Evolutionary conservation across 1,140 invertebrate species (phyloP), one percentile per base, ranked within the genome.

Genomic region (Atopsyche davidsoni): DNA sequence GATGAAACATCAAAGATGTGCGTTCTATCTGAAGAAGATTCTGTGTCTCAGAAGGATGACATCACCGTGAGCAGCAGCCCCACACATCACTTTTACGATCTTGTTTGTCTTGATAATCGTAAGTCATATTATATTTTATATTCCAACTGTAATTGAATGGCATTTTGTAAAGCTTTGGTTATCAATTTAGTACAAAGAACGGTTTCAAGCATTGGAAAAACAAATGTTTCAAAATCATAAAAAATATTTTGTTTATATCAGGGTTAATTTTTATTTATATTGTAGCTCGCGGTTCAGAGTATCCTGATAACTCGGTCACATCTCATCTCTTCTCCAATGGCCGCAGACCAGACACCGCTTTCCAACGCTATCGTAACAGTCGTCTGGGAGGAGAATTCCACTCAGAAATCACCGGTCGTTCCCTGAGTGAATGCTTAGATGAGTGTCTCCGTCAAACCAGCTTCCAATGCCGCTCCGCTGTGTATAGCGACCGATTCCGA

Each of bases 1-100:
- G 88, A 93, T 60, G 86, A 89, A 51, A 83, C 87, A 71, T 87
- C 85, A 1, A 79, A 82, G 53, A 81, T 86, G 46, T 94, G 91
- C 55, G 83, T 88, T 3, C 76, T 93, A 6, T 91, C 87, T 1
- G 89, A 92, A 65, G 90, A 94, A 67, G 89, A 93, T 65, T 90
- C 87, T 0, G 80, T 88, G 6, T 90, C 87, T 0, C 86, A 89
- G 62, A 86, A 87, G 63, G 85, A 89, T 61, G 86, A 90, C 62
- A 80, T 90, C 57, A 84, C 84, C 40, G 80, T 84, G 17, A 89
- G 83, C 64, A 87, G 78, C 59, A 87, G 85, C 60, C 82, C 84
- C 3, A 86, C 83, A 14, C 85, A 89, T 67, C 83, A 91, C 63
- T 86, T 89, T 63, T 91, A 88, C 60, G 87, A 91, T 64, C 76